A percentile compares a stretch with the other conserved stretches of the same genome.
Evolutionary conservation across 2,113 vertebrate species (phyloP).

Genomic region (Pituophis catenifer): DNA sequence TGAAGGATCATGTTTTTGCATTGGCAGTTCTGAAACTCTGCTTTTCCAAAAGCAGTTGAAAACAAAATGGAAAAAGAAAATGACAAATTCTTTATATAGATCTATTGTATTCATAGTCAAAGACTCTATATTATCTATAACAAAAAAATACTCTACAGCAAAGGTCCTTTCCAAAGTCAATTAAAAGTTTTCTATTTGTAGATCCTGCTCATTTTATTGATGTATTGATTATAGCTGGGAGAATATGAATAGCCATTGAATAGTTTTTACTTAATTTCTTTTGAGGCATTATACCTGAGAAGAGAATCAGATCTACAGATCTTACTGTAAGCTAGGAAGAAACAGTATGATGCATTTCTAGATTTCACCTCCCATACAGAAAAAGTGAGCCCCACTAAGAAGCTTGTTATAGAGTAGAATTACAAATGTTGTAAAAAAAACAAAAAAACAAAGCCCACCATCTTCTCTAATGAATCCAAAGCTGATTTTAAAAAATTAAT

Average conservation of each 20-base stretch:
- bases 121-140: neutral
- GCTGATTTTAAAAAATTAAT: neutral
- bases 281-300: neutral
- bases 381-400: neutral
- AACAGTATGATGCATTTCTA: neutral
- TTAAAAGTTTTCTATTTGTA: neutral
- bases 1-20: neutral
- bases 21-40: neutral
- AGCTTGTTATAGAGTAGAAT: neutral
- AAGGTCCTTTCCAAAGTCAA: slow-evolving; percentile 1
- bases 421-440: neutral
- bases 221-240: neutral
- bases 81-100: neutral
- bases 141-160: neutral
- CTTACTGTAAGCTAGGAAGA: neutral
- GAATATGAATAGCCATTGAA: neutral
- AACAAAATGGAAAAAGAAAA: neutral
- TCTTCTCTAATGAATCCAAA: neutral
- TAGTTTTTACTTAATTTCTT: neutral
- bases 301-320: neutral
- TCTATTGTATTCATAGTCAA: neutral
- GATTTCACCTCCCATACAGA: neutral
- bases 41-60: neutral
- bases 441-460: neutral
- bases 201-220: neutral